Percentiles rank a stretch among this genome's conserved stretches.
Conservation (phyloP, 1,140 invertebrate species). For the Zeugodacus cucurbitae region DNA sequence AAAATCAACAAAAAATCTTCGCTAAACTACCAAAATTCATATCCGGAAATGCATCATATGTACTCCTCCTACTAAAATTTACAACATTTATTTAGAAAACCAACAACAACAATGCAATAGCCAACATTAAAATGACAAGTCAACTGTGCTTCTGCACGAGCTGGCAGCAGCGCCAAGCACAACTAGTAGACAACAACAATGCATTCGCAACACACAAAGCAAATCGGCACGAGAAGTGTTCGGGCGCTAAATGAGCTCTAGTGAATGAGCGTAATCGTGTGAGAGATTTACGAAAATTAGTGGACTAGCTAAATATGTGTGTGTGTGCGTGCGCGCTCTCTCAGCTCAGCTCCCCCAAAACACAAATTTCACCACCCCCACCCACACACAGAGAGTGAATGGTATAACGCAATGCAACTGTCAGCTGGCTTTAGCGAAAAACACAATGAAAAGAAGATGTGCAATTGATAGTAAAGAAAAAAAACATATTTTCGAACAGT, state of each 20-base stretch:
- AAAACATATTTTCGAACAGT: neutral
- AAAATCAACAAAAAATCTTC: neutral
- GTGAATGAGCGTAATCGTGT: neutral
- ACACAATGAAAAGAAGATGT: neutral
- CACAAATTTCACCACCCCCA: slow-evolving; percentile 2
- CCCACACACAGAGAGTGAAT: neutral
- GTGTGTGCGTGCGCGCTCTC: no score
- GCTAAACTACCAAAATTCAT: neutral
- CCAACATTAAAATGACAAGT: neutral
- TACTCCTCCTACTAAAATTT: neutral
- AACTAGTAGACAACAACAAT: neutral
- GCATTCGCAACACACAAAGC: neutral
- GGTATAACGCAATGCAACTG: slow-evolving; percentile 3
- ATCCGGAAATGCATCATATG: slow-evolving; percentile 16
- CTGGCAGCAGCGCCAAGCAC: neutral
- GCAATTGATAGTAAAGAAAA: neutral
- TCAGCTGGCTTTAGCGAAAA: neutral
- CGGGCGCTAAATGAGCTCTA: neutral
- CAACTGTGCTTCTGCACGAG: slow-evolving; percentile 18
- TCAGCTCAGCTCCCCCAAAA: neutral
- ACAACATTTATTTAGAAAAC: neutral
- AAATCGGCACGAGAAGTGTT: slow-evolving; percentile 1
- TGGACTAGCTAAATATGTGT: neutral
- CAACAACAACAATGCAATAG: neutral
- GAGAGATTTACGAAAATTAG: neutral